Evolutionary conservation across 2,113 vertebrate species (phyloP).

Genomic region (Globicephala melas): DNA sequence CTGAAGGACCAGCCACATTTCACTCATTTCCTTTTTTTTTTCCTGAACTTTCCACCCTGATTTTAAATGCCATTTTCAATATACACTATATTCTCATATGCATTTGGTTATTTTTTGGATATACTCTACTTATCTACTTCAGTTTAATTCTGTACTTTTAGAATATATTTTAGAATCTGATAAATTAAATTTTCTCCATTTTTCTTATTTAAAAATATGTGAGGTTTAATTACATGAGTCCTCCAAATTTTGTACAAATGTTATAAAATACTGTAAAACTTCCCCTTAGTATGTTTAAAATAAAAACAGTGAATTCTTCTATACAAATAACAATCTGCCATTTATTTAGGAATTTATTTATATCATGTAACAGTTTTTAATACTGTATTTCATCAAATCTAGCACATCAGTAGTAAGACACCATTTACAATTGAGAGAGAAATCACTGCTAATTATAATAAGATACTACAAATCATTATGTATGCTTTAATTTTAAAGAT

Average conservation of each 20-base stretch:
- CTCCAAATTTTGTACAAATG: not conserved
- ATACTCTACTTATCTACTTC: not conserved
- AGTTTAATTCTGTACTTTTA: not conserved
- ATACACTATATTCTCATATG: not conserved
- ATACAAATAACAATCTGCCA: not conserved
- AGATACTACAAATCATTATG: not conserved
- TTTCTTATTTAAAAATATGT: not conserved
- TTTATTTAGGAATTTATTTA: not conserved
- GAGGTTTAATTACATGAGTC: not conserved
- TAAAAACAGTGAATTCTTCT: not conserved
- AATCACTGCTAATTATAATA: not conserved
- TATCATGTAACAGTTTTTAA: not conserved
- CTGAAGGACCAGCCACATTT: conserved; percentile 8
- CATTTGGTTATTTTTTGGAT: not conserved
- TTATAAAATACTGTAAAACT: not conserved
- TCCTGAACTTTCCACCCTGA: not conserved
- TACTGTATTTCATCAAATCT: not conserved
- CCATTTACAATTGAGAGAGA: not conserved
- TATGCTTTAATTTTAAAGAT: not conserved
- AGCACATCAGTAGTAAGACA: not conserved
- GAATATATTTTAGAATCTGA: not conserved
- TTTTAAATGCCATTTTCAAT: conserved; percentile 30
- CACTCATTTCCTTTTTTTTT: not conserved
- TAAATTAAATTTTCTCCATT: not conserved
- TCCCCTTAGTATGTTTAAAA: not conserved